A percentile compares a stretch with the other conserved stretches of the same genome.
These are phyloP conservation scores for Ailurus styani DNA, from an alignment of 2,113 vertebrate species.

Conservation along the genomic window DNA sequence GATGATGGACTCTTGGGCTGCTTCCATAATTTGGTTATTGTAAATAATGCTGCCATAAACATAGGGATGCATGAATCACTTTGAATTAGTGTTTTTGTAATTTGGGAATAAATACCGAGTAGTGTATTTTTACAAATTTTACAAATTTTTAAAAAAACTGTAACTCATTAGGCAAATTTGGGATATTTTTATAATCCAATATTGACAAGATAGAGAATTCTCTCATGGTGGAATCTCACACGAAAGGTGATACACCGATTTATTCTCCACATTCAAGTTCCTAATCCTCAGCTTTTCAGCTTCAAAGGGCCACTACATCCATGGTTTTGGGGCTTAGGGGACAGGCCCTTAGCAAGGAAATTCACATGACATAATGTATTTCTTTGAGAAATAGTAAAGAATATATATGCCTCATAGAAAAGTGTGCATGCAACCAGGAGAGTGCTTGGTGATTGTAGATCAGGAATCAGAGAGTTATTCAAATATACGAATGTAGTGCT, in stretches of 20 bases:
- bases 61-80: not conserved
- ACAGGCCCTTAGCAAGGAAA: not conserved
- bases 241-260: not conserved
- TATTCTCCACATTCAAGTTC: not conserved
- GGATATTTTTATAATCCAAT: not conserved
- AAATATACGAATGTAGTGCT: not conserved
- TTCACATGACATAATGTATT: not conserved
- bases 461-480: not conserved
- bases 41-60: not conserved
- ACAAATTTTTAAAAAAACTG: not conserved
- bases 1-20: not conserved
- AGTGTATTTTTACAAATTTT: no score
- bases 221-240: not conserved
- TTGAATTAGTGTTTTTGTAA: not conserved
- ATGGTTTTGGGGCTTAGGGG: not conserved
- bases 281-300: not conserved
- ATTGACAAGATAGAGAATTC: not conserved
- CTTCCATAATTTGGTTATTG: not conserved
- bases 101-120: not conserved
- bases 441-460: not conserved
- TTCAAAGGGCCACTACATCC: not conserved
- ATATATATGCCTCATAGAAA: not conserved
- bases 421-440: not conserved
- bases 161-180: not conserved
- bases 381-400: conserved; percentile 4